Base-by-base conservation (phyloP, 2,113 vertebrate species). In the Corythaixoides concolor region DNA sequence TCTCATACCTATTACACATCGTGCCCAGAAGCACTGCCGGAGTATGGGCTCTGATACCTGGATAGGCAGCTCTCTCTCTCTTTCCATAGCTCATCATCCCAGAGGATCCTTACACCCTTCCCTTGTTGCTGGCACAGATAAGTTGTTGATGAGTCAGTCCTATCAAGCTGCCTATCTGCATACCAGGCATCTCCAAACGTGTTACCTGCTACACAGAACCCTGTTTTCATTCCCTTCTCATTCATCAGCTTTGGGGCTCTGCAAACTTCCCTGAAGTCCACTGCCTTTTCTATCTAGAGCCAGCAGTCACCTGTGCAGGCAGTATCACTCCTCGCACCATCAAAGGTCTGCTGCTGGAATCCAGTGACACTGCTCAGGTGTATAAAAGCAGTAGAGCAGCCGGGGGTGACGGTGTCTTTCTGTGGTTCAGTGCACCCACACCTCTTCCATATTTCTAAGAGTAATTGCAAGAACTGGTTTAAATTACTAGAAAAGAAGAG, bases 281-380 rank as follows among this genome's bases (percentile, higher is more conserved):
- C 50, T n/a, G 35, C 19, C 49, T 58, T 19, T 89, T 15, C 15
- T 72, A 39, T 2, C n/a, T 9, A 5, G 32, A 85, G 55, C 50
- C 41, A 83, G 67, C 23, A 28, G 26, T 4, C 5, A 5, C 35
- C 55, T 10, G 23, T 5, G 2, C 45, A 43, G 69, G 37, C 7
- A 8, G 21, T 27, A 23, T 17, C 50, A 4, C 7, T 30, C 26
- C 39, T 11, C 22, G 13, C 6, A 12, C 37, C 69, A 52, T 13
- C 49, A 27, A 19, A 56, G 58, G 20, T 16, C 26, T n/a, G n/a
- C 5, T 43, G 30, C 62, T 33, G 82, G 43, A 66, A 43, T 3
- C n/a, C 47, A 10, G 59, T 3, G 35, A 23, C 12, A 4, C 21
- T 9, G n/a, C 1, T 0, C 4, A 2, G 26, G 23, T 6, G 24